A percentile compares a stretch with the other conserved stretches of the same genome.
Conservation (phyloP, 1,140 invertebrate species). For the Bombus waltoni region DNA sequence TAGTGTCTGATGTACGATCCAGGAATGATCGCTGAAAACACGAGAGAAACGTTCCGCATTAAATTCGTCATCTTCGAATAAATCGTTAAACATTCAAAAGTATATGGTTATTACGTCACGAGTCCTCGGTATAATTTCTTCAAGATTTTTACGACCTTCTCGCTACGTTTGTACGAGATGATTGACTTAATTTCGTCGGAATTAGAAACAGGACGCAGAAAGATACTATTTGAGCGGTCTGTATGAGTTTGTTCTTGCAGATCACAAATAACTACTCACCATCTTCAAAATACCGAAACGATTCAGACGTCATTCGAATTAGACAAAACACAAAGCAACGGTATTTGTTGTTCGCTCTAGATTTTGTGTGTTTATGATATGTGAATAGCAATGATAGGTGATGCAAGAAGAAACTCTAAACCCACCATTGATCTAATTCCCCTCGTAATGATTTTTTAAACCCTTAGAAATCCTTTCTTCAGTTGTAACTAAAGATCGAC, state of each 20-base stretch:
- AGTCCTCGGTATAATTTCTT: background rate
- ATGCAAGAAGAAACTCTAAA: background rate
- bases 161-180: too few relatives aligned
- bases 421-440: too few relatives aligned
- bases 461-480: too few relatives aligned
- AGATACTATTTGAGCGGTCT: background rate
- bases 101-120: background rate
- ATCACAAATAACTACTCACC: background rate
- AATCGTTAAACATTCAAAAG: background rate
- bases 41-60: background rate
- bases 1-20: conserved; percentile 63
- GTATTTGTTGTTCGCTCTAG: background rate
- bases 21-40: conserved; percentile 63
- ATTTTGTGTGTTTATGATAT: background rate
- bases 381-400: background rate
- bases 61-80: background rate
- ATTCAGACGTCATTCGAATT: background rate
- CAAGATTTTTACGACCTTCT: too few relatives aligned
- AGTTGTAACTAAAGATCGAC: background rate
- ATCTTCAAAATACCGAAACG: background rate
- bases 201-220: background rate
- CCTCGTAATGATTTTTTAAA: too few relatives aligned
- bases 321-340: background rate
- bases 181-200: background rate
- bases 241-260: background rate